These are phyloP conservation scores for Myiotriccus ornatus DNA, from an alignment of 2,797 vertebrate genomes.

Conservation along the genomic window DNA sequence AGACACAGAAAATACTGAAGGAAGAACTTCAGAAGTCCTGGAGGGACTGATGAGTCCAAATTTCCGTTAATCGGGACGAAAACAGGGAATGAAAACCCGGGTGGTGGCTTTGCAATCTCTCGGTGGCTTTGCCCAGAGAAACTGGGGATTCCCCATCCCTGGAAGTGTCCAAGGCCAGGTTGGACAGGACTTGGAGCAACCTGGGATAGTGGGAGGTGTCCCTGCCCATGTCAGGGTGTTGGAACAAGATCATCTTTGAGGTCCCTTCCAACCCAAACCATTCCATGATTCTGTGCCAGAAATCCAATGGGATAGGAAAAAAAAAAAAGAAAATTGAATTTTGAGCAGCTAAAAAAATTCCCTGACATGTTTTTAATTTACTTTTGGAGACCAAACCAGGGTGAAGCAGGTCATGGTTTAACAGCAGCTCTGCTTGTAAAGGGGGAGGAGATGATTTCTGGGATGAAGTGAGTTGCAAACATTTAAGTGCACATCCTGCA, in stretches of 20 bases:
- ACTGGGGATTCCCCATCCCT: fast-evolving
- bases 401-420: neutral
- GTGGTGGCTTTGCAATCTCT: fast-evolving
- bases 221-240: neutral
- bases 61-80: neutral
- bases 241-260: neutral
- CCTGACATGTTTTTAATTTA: neutral
- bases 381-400: fast-evolving
- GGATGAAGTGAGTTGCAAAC: neutral
- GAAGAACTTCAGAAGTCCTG: neutral
- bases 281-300: too few relatives aligned
- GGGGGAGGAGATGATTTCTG: neutral
- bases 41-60: neutral
- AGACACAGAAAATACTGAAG: neutral
- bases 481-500: neutral
- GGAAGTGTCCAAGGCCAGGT: fast-evolving
- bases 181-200: fast-evolving
- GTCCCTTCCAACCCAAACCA: too few relatives aligned
- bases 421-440: neutral
- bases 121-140: neutral
- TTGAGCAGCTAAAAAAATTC: neutral
- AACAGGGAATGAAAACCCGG: neutral
- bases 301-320: too few relatives aligned
- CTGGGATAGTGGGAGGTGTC: fast-evolving
- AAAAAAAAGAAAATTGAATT: neutral